These are phyloP conservation scores for Melanotaenia boesemani DNA, from an alignment of 2,797 vertebrate species.

Conservation along the genomic window DNA sequence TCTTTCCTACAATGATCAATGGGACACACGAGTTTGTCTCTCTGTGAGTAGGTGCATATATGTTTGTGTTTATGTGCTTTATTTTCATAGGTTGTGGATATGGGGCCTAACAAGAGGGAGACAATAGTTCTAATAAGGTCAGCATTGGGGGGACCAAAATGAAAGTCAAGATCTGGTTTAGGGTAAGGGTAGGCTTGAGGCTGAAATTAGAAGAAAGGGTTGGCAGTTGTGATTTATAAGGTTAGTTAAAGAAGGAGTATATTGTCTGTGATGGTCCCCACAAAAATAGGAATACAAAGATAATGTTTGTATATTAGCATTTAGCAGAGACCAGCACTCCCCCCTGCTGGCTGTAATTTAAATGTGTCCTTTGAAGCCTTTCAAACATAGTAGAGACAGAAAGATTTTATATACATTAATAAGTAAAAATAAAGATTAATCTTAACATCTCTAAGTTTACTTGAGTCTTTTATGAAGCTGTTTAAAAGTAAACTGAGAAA, in stretches of 20 bases:
- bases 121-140: not conserved
- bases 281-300: not conserved
- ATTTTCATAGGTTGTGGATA: not conserved
- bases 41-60: not conserved
- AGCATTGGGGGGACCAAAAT: not conserved
- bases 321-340: conserved; percentile 79
- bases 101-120: not conserved
- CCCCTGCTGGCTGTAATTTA: conserved; percentile 73
- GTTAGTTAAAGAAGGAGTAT: not conserved
- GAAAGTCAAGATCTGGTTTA: not conserved
- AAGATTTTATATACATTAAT: not conserved
- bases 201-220: not conserved
- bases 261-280: not conserved
- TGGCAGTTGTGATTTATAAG: not conserved
- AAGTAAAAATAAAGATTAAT: too few relatives aligned
- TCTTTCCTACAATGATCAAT: conserved; percentile 31
- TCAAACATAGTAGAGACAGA: not conserved
- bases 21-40: not conserved
- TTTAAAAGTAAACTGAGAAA: not conserved
- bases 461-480: not conserved
- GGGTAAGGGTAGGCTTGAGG: not conserved
- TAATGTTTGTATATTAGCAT: conserved; percentile 29
- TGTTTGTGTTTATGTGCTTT: not conserved
- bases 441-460: not conserved
- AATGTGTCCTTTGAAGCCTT: conserved; percentile 10